Conservation (phyloP, 2,113 vertebrate genomes). For the Laticauda colubrina region DNA sequence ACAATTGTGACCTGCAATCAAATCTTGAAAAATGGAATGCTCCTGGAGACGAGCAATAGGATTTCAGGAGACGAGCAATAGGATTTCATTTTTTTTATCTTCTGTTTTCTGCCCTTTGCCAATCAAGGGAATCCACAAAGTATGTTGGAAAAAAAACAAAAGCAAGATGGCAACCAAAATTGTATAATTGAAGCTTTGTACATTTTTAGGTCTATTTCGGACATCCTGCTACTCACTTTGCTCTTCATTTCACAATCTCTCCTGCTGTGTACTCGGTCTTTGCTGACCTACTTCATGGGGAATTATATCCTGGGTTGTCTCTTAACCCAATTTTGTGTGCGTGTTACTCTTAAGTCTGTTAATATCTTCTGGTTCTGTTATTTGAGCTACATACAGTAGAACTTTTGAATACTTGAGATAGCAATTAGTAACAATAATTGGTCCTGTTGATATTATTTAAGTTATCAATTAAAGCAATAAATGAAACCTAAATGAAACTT, state of each 20-base stretch:
- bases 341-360: neutral
- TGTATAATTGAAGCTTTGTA: neutral
- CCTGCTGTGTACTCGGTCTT: neutral
- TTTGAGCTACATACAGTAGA: neutral
- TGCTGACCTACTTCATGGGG: neutral
- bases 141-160: neutral
- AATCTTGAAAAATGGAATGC: neutral
- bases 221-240: neutral
- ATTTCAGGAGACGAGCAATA: neutral
- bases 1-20: neutral
- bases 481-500: neutral
- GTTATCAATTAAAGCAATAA: neutral
- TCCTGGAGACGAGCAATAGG: neutral
- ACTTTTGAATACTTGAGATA: neutral
- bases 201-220: neutral
- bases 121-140: neutral
- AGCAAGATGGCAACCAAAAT: neutral
- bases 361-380: neutral
- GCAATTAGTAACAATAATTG: neutral
- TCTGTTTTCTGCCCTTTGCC: neutral
- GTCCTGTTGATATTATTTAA: neutral
- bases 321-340: no score
- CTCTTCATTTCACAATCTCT: neutral
- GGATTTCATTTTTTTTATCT: neutral
- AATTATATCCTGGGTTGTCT: neutral